These are phyloP conservation scores for Cryptus viduatorius DNA, from an alignment of 2,888 invertebrate genomes.

Conservation along the genomic window DNA sequence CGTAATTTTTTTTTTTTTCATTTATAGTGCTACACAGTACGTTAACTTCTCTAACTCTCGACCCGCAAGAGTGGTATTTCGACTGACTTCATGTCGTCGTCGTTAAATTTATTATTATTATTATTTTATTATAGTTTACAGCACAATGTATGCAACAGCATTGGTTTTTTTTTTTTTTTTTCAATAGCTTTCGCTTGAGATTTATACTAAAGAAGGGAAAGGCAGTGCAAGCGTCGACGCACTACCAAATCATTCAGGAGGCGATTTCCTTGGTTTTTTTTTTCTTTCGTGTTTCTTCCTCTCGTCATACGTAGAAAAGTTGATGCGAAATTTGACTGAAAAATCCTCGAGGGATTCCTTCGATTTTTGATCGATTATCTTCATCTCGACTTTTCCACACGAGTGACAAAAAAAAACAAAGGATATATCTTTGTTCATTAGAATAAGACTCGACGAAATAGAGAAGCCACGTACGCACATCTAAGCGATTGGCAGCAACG, in stretches of 20 bases:
- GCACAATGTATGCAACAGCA: conserved; percentile 67
- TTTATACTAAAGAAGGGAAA: conserved; percentile 74
- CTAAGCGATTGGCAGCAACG: conserved; percentile 68
- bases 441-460: conserved; percentile 36
- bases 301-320: conserved; percentile 34
- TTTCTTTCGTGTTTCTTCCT: conserved; percentile 11
- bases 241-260: conserved; percentile 59
- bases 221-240: conserved; percentile 81
- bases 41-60: conserved; percentile 74
- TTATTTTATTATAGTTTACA: conserved; percentile 47
- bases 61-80: conserved; percentile 78
- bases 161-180: conserved; percentile 31
- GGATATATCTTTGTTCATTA: conserved; percentile 5
- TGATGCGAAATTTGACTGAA: not conserved
- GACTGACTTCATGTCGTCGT: conserved; percentile 23
- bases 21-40: conserved; percentile 54
- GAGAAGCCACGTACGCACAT: conserved; percentile 46
- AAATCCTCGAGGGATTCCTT: not conserved
- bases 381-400: conserved; percentile 8
- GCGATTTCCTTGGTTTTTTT: not conserved
- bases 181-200: conserved; percentile 63
- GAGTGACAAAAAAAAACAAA: conserved; percentile 11
- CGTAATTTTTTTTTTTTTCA: conserved; percentile 35
- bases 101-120: conserved; percentile 42
- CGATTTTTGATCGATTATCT: conserved; percentile 16